A percentile compares a stretch with the other conserved stretches of the same genome.
phyloP scores from a whole-genome alignment of 2,888 invertebrate genomes.

The Drosophila rellima region DNA sequence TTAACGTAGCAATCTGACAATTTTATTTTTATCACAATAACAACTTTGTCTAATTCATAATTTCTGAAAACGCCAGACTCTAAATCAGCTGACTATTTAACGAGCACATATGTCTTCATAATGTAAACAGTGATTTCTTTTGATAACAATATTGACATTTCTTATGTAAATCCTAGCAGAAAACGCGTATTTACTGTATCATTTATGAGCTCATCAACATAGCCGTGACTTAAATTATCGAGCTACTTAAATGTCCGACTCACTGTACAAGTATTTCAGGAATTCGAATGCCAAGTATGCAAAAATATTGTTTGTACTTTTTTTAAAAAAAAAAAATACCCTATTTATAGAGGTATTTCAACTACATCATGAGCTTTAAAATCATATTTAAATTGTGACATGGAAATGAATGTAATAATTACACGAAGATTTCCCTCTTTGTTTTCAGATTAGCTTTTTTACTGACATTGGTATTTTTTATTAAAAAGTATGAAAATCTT shows the following conservation, averaged over 20 bases:
- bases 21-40: constrained; percentile 15
- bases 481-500: not conserved
- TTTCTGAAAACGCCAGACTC: constrained; percentile 6
- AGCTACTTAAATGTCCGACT: constrained; percentile 26
- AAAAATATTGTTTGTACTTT: constrained; percentile 7
- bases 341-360: not conserved
- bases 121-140: constrained; percentile 17
- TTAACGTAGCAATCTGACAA: constrained; percentile 18
- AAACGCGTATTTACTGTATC: constrained; percentile 45
- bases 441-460: no score
- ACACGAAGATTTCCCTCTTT: no score
- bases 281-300: constrained; percentile 33
- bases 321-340: not conserved
- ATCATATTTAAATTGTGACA: not conserved
- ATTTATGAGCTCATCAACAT: constrained; percentile 43
- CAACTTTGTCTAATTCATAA: constrained; percentile 8
- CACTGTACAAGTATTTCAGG: constrained; percentile 47
- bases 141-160: constrained; percentile 32
- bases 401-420: no score
- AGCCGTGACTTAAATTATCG: constrained; percentile 47
- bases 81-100: constrained; percentile 39
- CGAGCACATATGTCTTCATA: not conserved
- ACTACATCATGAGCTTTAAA: not conserved
- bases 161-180: constrained; percentile 29
- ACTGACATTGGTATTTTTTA: no score